Evolutionary conservation across 2,797 vertebrate species (phyloP).

Genomic region (Callimico goeldii): DNA sequence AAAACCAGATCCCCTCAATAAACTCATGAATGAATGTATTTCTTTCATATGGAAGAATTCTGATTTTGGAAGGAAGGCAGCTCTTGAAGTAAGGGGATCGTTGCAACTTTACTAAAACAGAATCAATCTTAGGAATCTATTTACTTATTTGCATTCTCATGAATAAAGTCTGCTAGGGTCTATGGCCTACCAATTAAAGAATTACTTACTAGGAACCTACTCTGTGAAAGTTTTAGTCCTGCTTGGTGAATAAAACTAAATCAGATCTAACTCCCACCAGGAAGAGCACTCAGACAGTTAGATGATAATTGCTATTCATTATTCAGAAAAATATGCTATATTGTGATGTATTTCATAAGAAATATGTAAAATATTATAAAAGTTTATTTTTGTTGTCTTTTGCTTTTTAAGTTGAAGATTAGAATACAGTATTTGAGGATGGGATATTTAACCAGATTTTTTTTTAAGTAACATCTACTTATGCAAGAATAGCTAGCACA

Average conservation of each 20-base stretch:
- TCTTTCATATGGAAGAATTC: neutral
- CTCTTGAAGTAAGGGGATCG: neutral
- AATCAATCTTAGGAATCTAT: neutral
- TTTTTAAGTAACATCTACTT: neutral
- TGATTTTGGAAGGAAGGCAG: neutral
- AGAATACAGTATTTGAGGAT: neutral
- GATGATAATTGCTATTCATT: neutral
- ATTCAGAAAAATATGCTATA: neutral
- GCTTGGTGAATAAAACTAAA: neutral
- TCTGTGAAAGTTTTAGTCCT: neutral
- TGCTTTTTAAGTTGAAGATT: neutral
- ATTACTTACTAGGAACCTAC: neutral
- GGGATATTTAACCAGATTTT: neutral
- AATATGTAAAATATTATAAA: neutral
- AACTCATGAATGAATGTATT: neutral
- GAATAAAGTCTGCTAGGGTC: neutral
- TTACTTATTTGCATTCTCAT: neutral
- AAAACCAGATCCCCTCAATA: neutral
- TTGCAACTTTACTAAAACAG: neutral
- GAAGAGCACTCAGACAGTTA: neutral
- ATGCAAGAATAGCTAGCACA: neutral
- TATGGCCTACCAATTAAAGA: neutral
- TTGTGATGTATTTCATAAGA: neutral
- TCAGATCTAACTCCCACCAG: neutral
- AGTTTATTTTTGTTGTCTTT: neutral